Evolutionary conservation across 2,888 invertebrate genomes (phyloP).

Genomic region (Stictocephala bisonia): DNA sequence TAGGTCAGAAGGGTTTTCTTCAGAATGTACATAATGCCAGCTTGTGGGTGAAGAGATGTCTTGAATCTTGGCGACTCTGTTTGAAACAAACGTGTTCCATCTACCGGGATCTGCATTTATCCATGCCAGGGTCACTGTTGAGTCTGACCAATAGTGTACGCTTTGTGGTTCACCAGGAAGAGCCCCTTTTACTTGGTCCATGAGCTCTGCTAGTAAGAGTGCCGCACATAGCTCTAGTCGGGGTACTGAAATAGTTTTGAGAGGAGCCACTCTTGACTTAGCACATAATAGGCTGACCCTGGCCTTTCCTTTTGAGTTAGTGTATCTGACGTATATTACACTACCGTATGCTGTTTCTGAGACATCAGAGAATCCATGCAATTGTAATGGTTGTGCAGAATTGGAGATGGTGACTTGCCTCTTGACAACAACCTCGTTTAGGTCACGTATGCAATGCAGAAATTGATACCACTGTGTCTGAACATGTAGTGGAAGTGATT

Average conservation of each 20-base stretch:
- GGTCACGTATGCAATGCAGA: neutral
- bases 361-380: constrained; percentile 20
- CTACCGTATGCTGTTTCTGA: constrained; percentile 30
- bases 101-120: constrained; percentile 29
- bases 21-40: no score
- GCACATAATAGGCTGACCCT: neutral
- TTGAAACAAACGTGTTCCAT: constrained; percentile 30
- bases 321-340: neutral
- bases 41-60: neutral
- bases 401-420: neutral
- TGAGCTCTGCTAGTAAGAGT: constrained; percentile 4
- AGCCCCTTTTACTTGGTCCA: neutral
- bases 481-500: neutral
- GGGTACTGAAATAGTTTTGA: constrained; percentile 20
- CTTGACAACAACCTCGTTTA: neutral
- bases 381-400: neutral
- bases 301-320: neutral
- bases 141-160: constrained; percentile 49
- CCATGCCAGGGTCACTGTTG: constrained; percentile 45
- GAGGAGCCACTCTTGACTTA: constrained; percentile 35
- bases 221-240: constrained; percentile 29
- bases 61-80: constrained; percentile 16
- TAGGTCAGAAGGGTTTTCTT: no score
- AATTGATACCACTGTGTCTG: neutral
- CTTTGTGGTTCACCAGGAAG: neutral